Evolutionary conservation across 2,113 vertebrate species (phyloP).

Genomic region (Fukomys damarensis): DNA sequence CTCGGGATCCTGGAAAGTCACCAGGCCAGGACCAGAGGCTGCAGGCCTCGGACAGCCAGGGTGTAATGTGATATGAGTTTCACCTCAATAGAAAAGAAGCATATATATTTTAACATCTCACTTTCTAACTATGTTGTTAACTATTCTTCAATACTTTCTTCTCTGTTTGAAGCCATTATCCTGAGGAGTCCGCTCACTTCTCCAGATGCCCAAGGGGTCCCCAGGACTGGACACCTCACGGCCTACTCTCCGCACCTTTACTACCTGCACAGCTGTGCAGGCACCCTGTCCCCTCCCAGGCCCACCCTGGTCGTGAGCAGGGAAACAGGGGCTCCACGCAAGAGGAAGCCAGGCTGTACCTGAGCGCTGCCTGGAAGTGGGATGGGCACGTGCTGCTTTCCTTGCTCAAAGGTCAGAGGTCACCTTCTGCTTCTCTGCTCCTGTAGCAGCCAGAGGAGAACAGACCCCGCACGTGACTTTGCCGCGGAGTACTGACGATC

Average conservation of each 20-base stretch:
- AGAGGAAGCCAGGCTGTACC: background rate
- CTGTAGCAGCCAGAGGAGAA: background rate
- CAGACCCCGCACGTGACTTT: too few relatives aligned
- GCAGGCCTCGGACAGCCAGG: background rate
- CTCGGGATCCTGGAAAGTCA: background rate
- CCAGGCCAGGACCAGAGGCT: background rate
- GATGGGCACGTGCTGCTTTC: background rate
- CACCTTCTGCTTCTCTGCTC: background rate
- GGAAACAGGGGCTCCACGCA: background rate
- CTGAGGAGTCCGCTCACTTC: background rate
- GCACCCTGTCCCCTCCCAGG: background rate
- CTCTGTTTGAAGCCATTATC: background rate
- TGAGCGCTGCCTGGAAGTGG: background rate
- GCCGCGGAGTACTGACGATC: background rate
- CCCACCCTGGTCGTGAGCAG: background rate
- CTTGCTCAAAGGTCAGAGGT: background rate
- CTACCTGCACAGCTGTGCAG: background rate
- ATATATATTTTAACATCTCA: background rate
- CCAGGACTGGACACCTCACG: background rate
- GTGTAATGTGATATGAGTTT: background rate
- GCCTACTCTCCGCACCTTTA: background rate
- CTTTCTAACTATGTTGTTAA: background rate
- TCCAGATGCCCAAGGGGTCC: background rate
- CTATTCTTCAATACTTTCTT: background rate
- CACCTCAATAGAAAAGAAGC: background rate